phyloP scores from a whole-genome alignment of 2,113 vertebrate species.

The Hepsetus odoe region DNA sequence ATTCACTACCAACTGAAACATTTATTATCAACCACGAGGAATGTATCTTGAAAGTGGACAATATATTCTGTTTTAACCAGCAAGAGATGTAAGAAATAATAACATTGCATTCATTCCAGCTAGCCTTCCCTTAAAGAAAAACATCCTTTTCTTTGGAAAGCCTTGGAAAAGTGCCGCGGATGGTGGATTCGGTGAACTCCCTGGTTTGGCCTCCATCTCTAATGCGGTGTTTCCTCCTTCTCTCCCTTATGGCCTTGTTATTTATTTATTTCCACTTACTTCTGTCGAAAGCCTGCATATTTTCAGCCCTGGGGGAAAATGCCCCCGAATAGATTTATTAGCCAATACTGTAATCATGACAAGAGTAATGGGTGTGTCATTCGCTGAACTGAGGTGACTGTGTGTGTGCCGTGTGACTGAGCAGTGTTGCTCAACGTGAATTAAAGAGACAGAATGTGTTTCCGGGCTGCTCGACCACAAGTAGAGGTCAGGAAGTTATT shows the following conservation, averaged over 20 bases:
- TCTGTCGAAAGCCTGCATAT: conserved; percentile 68
- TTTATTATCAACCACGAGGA: conserved; percentile 2
- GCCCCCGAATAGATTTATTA: conserved; percentile 73
- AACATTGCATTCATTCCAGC: neutral
- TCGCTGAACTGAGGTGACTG: conserved; percentile 59
- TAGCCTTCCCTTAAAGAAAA: neutral
- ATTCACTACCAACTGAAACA: neutral
- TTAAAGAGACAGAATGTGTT: conserved; percentile 42
- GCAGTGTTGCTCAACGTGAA: conserved; percentile 7
- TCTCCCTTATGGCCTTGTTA: conserved; percentile 46
- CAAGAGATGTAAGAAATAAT: neutral
- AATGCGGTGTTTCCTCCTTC: conserved; percentile 42
- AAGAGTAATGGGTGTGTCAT: conserved; percentile 72
- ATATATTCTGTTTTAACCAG: neutral
- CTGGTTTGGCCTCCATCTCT: neutral
- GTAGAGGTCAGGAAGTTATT: conserved; percentile 26
- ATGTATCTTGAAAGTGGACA: neutral
- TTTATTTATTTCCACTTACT: conserved; percentile 59
- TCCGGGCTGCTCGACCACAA: neutral
- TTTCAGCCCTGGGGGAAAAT: conserved; percentile 60
- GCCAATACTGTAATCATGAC: conserved; percentile 72
- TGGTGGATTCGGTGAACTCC: neutral
- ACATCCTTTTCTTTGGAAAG: neutral
- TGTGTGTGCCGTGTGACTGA: neutral
- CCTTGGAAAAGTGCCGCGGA: neutral